These are phyloP conservation scores for Melanocharis versteri DNA, from an alignment of 2,113 vertebrate genomes.

Conservation along the genomic window DNA sequence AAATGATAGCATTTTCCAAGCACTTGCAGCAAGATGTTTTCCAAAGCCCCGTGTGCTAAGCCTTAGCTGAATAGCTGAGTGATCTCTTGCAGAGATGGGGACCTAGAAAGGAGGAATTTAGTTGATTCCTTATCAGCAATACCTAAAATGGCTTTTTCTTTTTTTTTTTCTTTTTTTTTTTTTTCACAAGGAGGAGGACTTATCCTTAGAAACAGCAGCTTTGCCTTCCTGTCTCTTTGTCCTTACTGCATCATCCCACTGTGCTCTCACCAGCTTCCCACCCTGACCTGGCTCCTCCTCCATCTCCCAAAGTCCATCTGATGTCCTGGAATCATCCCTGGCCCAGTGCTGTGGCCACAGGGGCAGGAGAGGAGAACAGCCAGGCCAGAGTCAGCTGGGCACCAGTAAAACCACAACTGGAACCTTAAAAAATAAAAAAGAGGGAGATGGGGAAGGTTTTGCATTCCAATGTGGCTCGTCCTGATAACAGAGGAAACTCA, in stretches of 20 bases:
- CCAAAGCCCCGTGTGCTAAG: not conserved
- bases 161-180: not conserved
- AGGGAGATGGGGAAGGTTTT: not conserved
- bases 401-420: not conserved
- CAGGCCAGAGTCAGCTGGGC: not conserved
- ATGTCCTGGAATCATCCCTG: not conserved
- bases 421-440: not conserved
- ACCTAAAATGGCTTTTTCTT: not conserved
- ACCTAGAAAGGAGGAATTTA: not conserved
- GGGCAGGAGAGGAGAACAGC: not conserved
- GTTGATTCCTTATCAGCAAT: not conserved
- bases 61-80: not conserved
- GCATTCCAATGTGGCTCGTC: not conserved
- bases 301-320: not conserved
- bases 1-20: slow-evolving; percentile 12
- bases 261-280: not conserved
- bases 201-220: not conserved
- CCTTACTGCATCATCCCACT: not conserved
- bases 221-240: not conserved
- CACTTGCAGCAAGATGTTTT: slow-evolving; percentile 1
- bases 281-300: not conserved
- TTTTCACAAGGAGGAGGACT: not conserved
- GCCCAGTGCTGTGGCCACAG: not conserved
- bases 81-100: not conserved
- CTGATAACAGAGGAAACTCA: not conserved